These are phyloP conservation scores for Picathartes gymnocephalus DNA, from an alignment of 2,113 vertebrate genomes.

Conservation along the genomic window DNA sequence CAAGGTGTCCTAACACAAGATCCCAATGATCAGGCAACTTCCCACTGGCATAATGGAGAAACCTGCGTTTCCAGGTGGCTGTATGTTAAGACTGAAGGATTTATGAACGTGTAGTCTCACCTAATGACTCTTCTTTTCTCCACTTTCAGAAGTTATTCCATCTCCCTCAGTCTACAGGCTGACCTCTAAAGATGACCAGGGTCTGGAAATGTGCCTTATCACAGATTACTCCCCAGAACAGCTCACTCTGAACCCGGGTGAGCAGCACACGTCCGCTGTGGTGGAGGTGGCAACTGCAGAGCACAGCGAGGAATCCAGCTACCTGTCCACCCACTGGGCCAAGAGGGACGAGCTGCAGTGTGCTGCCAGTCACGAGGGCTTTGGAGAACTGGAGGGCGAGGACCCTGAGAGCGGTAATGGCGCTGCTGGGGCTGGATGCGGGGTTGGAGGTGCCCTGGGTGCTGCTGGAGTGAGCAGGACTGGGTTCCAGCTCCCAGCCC, in stretches of 20 bases:
- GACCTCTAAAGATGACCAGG: not conserved
- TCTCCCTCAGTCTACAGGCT: conserved; percentile 51
- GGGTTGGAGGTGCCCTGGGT: not conserved
- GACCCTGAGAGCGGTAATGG: conserved; percentile 34
- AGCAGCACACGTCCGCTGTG: accelerated
- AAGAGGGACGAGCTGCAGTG: not conserved
- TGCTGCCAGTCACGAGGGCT: not conserved
- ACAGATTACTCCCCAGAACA: conserved; percentile 34
- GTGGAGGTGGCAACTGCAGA: not conserved
- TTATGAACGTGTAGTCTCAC: not conserved
- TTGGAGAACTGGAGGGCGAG: not conserved
- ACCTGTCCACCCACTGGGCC: conserved; percentile 46
- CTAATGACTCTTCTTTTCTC: not conserved
- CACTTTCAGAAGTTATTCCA: not conserved
- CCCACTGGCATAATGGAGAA: not conserved
- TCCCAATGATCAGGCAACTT: not conserved
- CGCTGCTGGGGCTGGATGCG: not conserved
- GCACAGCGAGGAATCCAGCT: not conserved
- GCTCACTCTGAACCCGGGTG: accelerated
- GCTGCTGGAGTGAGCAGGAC: not conserved
- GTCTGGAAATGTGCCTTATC: conserved; percentile 49
- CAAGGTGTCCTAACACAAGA: not conserved
- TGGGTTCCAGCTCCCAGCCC: not conserved
- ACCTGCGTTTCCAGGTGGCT: not conserved
- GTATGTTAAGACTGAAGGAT: not conserved